These are phyloP conservation scores for Elgaria multicarinata DNA, from an alignment of 2,113 vertebrate genomes.

Conservation along the genomic window DNA sequence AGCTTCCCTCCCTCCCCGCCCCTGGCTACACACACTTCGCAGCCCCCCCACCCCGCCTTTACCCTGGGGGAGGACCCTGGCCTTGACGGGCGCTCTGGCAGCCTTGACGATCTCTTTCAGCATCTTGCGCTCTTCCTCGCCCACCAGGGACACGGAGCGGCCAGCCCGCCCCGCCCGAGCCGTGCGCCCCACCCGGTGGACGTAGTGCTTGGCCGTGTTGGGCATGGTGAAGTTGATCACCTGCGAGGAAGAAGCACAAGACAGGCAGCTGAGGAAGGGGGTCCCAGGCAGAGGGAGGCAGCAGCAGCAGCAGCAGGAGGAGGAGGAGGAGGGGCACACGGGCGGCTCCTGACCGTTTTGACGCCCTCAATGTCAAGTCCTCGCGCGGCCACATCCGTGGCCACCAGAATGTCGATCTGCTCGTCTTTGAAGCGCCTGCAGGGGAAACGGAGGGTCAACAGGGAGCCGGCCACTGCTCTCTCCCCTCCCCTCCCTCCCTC, in stretches of 20 bases:
- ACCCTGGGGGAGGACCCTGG: conserved; percentile 93
- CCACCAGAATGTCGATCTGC: conserved; percentile 95
- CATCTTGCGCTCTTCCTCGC: conserved; percentile 93
- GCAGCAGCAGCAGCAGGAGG: background rate
- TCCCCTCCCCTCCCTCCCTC: too few species aligned
- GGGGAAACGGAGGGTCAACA: background rate
- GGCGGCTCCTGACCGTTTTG: conserved; percentile 86
- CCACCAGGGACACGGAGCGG: conserved; percentile 93
- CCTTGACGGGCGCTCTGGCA: conserved; percentile 90
- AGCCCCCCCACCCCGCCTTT: too few species aligned
- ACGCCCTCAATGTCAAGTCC: conserved; percentile 96
- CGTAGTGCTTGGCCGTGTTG: conserved; percentile 93
- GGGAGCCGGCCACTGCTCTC: fast-evolving
- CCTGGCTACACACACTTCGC: too few species aligned
- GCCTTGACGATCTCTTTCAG: conserved; percentile 95
- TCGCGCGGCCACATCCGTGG: conserved; percentile 95
- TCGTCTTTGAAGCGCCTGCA: conserved; percentile 97
- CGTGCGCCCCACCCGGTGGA: conserved; percentile 94
- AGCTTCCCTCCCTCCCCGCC: background rate
- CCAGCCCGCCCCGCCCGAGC: conserved; percentile 91
- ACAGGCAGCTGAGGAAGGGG: background rate
- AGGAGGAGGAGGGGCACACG: too few species aligned
- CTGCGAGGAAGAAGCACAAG: conserved; percentile 64
- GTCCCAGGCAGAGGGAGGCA: too few species aligned
- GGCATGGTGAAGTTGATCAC: conserved; percentile 99